Evolutionary conservation across 2,113 vertebrate species (phyloP), one percentile per base, ranked within the genome.

Genomic region (Stigmatopora argus): DNA sequence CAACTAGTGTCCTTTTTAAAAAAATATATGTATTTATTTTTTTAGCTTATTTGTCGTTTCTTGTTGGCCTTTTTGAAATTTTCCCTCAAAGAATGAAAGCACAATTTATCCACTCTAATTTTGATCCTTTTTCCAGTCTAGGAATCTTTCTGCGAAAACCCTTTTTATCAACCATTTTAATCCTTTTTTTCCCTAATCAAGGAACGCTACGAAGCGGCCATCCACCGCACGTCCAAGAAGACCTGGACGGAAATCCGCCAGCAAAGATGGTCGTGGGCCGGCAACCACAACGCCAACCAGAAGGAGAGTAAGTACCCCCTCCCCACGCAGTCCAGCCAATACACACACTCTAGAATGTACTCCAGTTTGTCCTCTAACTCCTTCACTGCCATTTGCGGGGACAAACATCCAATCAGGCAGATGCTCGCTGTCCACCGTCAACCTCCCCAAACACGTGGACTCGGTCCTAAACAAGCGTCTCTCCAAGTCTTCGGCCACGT

Each of bases 381-480:
- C 6, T 41, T 41, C 38, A 41, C 38, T 41, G 38, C 38, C 38
- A 41, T 41, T 41, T 2, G 38, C 38, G 4, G 5, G 6, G 38
- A 41, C 9, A 41, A 41, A 41, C 38, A 10, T 41, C 38, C 38
- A 41, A 41, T 87, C 93, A 94, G 94, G 93, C 94, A 94, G 95
- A 90, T 98, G 97, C 90, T 99, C 95, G 62, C 83, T 97, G 89
- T 99, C 96, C 81, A 93, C 96, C 77, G 95, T 98, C 93, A 99
- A 98, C 93, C 94, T 99, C 79, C 95, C 97, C 90, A 98, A 96
- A 96, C 96, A 99, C 75, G 95, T 97, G 94, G 96, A 98, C 89
- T 94, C 94, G 90, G 94, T 96, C 90, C 92, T 99, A 94, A 97
- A 95, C 95, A 98, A 98, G 92, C 92, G 97, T 82, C 94, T 99